Evolutionary conservation across 2,888 invertebrate genomes (phyloP), one percentile per base, ranked within the genome.

Genomic region (Drosophila subsilvestris): DNA sequence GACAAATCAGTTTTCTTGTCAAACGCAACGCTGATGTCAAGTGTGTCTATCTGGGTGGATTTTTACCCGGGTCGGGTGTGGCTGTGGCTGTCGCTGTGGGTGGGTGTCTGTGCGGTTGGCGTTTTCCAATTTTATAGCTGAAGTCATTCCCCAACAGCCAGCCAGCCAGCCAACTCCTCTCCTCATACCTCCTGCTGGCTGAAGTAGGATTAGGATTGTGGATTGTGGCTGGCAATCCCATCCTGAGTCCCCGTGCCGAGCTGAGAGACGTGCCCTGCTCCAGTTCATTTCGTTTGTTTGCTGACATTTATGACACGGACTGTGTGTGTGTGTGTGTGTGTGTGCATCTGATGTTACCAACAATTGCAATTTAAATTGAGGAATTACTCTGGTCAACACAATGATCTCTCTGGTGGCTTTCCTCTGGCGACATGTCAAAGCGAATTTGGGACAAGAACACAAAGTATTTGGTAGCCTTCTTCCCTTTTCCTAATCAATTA

Each of bases 1-100:
- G 85, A 85, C 89, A 85, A 85, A 85, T 85, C 85, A 89, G 89
- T 85, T 85, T 85, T 87, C 82, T 67, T 85, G 89, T 88, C 86
- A 85, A 87, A 79, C 69, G 72, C 74, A 77, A 74, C 71, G 70
- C 55, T 43, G 67, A 73, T 78, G 87, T 84, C 87, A 82, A 88
- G 66, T 78, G 88, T 67, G 55, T 67, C 50, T 67, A 37, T 37
- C n/a, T 6, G 37, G 43, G 43, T 44, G 56, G 42, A 17, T 43
- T 37, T 12, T 37, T 20, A n/a, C 43, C 25, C 6, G 25, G 5
- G 6, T 6, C 6, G 25, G 25, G 22, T 22, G 5, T 2, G 22
- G 22, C 5, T 4, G 37, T n/a, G n/a, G n/a, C n/a, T n/a, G n/a
- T n/a, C n/a, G n/a, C n/a, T n/a, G n/a, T n/a, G 18, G 14, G 14